Evolutionary conservation across 2,888 invertebrate genomes (phyloP), one percentile per base, ranked within the genome.

Genomic region (Drosophila quinaria): DNA sequence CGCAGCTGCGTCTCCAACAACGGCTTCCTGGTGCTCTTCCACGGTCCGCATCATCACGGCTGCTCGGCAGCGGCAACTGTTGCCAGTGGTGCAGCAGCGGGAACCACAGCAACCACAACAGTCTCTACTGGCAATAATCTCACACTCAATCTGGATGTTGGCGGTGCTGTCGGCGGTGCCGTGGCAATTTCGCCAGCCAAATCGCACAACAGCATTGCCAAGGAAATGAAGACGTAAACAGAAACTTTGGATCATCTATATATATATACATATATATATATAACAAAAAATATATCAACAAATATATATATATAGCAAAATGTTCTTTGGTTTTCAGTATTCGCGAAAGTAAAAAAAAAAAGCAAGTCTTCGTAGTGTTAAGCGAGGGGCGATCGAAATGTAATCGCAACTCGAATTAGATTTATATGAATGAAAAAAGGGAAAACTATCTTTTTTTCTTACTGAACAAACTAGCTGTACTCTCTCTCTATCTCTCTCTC

Each of bases 21-120:
- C 64, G 92, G 93, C 70, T 93, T 93, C 71, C 78, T 93, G 73
- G 88, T 90, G 62, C 91, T 93, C 52, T 93, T 93, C 78, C 89
- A 91, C 44, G 83, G 76, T 47, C 79, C 78, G 3, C 87, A 86
- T 39, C 81, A 88, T 56, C 84, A 78, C 3, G 84, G 80, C 81
- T 86, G 80, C 73, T 55, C 83, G 50, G 79, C 70, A 49, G 78
- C 70, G 9, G 61, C 70, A 22, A 35, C 19, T 4, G 50, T 35
- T 50, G 19, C 22, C 19, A n/a, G 35, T 35, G 50, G 35, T 17
- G 17, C 49, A 19, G 35, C 68, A 25, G 51, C 83, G 1, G 50
- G 35, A 6, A 8, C 33, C 13, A 19, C 68, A 25, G 51, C 83
- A 1, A 41, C 80, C 9, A 70, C 70, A 19, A 56, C 82, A 3